Percentiles rank a stretch among this genome's conserved stretches.
Conservation (phyloP, 2,113 vertebrate genomes). For the Zapus hudsonius region DNA sequence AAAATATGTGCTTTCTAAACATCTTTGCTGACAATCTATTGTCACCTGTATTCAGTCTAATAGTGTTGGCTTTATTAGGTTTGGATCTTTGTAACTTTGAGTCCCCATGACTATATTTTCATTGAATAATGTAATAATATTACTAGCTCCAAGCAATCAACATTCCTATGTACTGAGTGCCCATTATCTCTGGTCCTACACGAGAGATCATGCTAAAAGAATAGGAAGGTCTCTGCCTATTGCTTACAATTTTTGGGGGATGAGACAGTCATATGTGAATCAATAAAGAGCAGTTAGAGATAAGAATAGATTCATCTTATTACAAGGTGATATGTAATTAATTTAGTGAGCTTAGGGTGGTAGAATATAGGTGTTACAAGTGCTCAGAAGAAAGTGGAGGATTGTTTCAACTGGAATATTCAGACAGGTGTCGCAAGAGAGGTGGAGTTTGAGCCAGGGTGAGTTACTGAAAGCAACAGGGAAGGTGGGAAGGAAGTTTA, state of each 20-base stretch:
- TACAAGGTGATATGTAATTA: background rate
- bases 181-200: background rate
- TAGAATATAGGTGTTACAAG: background rate
- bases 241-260: background rate
- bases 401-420: background rate
- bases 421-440: background rate
- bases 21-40: conserved; percentile 50
- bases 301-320: background rate
- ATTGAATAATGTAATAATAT: background rate
- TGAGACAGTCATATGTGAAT: background rate
- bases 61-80: conserved; percentile 24
- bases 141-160: background rate
- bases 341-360: background rate
- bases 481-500: background rate
- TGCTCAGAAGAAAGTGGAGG: background rate
- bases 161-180: background rate
- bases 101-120: background rate
- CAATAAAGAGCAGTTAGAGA: background rate
- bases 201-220: background rate
- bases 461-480: background rate
- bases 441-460: background rate
- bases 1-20: conserved; percentile 62
- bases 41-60: conserved; percentile 53
- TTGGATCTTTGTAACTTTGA: background rate
- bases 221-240: background rate